phyloP scores from a whole-genome alignment of 1,140 invertebrate species.

The Drosophila pseudoobscura region DNA sequence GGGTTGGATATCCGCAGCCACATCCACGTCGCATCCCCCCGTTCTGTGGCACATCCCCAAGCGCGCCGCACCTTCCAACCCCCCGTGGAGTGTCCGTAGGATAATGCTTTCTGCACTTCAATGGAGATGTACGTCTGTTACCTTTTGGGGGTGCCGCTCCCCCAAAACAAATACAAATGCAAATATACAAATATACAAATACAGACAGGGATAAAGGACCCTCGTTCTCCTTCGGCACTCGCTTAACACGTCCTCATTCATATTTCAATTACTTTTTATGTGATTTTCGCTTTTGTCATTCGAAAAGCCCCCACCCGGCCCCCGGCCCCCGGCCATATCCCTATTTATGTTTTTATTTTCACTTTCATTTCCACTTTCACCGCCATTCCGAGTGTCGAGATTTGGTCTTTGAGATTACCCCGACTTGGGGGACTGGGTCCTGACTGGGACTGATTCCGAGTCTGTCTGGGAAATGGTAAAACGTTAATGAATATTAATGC shows the following conservation, averaged over 20 bases:
- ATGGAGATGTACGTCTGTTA: slow-evolving; percentile 40
- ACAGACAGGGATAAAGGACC: slow-evolving; percentile 9
- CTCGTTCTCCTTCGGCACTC: slow-evolving; percentile 2
- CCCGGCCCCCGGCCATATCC: slow-evolving; percentile 34
- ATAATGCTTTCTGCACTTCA: slow-evolving; percentile 64
- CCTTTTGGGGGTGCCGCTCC: slow-evolving; percentile 6
- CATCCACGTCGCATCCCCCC: neutral
- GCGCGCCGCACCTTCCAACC: neutral
- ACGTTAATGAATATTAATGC: slow-evolving; percentile 81
- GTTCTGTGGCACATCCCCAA: slow-evolving; percentile 2
- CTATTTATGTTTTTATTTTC: slow-evolving; percentile 80
- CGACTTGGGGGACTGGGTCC: neutral
- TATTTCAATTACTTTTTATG: slow-evolving; percentile 83
- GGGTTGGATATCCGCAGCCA: slow-evolving; percentile 11
- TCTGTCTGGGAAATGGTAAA: slow-evolving; percentile 46
- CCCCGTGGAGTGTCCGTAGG: slow-evolving; percentile 8
- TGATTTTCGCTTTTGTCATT: slow-evolving; percentile 79
- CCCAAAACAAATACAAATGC: slow-evolving; percentile 42
- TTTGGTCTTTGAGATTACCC: slow-evolving; percentile 74
- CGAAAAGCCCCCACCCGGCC: slow-evolving; percentile 31
- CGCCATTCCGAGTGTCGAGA: slow-evolving; percentile 66
- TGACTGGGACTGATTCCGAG: neutral
- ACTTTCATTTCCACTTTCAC: slow-evolving; percentile 71
- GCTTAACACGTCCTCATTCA: slow-evolving; percentile 72
- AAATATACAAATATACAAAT: slow-evolving; percentile 28